Evolutionary conservation across 1,140 invertebrate species (phyloP).

Genomic region (Tetragnatha versicolor): DNA sequence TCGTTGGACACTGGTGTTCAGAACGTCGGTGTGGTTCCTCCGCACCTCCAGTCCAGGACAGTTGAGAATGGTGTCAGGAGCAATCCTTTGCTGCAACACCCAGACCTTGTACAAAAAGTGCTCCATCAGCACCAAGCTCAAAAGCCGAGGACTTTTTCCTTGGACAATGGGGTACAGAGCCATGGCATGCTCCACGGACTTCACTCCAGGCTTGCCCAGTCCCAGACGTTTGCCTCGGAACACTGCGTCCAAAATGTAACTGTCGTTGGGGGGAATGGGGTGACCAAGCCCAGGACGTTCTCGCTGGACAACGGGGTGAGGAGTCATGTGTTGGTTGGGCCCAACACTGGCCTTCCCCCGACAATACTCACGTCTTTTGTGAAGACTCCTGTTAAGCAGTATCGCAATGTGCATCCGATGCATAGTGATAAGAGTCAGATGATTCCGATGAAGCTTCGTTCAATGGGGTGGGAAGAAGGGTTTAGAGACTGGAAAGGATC

Average conservation of each 20-base stretch:
- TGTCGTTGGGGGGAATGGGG: neutral
- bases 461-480: too few relatives aligned
- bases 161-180: neutral
- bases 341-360: slow-evolving; percentile 5
- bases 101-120: too few relatives aligned
- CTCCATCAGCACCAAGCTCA: neutral
- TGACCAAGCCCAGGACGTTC: neutral
- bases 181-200: neutral
- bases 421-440: slow-evolving; percentile 43
- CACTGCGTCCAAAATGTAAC: neutral
- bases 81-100: too few relatives aligned
- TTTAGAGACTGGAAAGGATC: too few relatives aligned
- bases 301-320: slow-evolving; percentile 19
- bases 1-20: neutral
- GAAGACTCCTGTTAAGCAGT: slow-evolving; percentile 36
- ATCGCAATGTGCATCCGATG: neutral
- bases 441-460: slow-evolving; percentile 48
- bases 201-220: neutral
- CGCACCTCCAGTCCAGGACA: neutral
- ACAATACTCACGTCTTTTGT: slow-evolving; percentile 47
- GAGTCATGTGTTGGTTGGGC: neutral
- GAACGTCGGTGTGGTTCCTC: neutral
- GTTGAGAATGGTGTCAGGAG: too few relatives aligned
- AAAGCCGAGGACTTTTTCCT: neutral
- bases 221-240: neutral